Evolutionary conservation across 1,140 invertebrate species (phyloP).

Genomic region (Teleopsis dalmanni): DNA sequence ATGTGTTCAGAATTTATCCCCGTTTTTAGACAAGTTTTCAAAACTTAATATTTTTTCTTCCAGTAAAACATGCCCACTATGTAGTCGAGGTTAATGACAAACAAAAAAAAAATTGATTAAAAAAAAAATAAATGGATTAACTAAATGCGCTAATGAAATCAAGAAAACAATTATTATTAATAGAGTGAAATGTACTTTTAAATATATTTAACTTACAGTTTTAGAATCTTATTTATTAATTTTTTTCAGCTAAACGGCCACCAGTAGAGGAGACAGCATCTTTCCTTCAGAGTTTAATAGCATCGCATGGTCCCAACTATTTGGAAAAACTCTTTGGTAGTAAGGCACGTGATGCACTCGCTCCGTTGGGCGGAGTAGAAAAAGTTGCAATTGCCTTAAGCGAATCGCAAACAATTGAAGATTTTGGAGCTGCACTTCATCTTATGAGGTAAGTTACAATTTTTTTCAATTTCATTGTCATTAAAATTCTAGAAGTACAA

Average conservation of each 20-base stretch:
- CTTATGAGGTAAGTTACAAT: constrained; percentile 42
- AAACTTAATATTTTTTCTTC: too few relatives aligned
- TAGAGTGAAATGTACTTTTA: too few relatives aligned
- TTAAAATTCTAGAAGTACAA: too few relatives aligned
- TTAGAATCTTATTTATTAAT: background rate
- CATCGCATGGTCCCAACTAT: constrained; percentile 92
- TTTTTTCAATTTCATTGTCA: too few relatives aligned
- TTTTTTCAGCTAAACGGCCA: constrained; percentile 77
- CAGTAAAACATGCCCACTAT: too few relatives aligned
- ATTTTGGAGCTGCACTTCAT: constrained; percentile 43
- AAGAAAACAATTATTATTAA: too few relatives aligned
- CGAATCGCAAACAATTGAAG: constrained; percentile 94
- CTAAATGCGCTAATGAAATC: too few relatives aligned
- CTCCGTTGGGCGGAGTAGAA: constrained; percentile 84
- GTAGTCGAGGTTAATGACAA: too few relatives aligned
- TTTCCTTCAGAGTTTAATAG: constrained; percentile 84
- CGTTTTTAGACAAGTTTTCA: too few relatives aligned
- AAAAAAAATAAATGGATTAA: background rate
- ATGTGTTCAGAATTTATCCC: too few relatives aligned
- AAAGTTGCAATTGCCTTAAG: constrained; percentile 86
- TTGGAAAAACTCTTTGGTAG: constrained; percentile 90
- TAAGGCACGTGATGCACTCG: constrained; percentile 83
- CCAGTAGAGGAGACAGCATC: constrained; percentile 93
- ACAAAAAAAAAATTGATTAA: background rate
- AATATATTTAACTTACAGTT: background rate